Percentiles rank a stretch among this genome's conserved stretches.
These are phyloP conservation scores for Limonius californicus DNA, from an alignment of 1,140 invertebrate genomes.

Conservation along the genomic window DNA sequence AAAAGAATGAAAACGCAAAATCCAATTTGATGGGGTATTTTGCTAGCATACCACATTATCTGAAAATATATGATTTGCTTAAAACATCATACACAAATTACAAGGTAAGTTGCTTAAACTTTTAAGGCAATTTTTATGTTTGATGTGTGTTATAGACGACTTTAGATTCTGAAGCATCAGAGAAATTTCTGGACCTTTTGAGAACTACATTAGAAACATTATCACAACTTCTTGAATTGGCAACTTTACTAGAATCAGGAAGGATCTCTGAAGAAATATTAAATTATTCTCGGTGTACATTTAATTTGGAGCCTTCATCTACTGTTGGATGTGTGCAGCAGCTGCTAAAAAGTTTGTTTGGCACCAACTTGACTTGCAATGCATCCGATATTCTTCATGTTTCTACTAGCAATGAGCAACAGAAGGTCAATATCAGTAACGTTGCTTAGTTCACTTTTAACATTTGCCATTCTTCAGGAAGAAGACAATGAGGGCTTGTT, in stretches of 20 bases:
- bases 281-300: slow-evolving; percentile 67
- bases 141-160: slow-evolving; percentile 56
- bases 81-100: slow-evolving; percentile 76
- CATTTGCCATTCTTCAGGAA: neutral
- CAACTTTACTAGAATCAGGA: slow-evolving; percentile 68
- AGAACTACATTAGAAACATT: slow-evolving; percentile 62
- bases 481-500: slow-evolving; percentile 27
- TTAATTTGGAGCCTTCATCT: slow-evolving; percentile 64
- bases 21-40: slow-evolving; percentile 59
- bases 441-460: neutral
- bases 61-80: slow-evolving; percentile 72
- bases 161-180: slow-evolving; percentile 64
- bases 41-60: slow-evolving; percentile 66
- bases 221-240: slow-evolving; percentile 73
- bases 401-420: slow-evolving; percentile 4
- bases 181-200: slow-evolving; percentile 72
- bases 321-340: slow-evolving; percentile 79
- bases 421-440: neutral
- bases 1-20: slow-evolving; percentile 47
- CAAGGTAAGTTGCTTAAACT: slow-evolving; percentile 52
- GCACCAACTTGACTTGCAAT: slow-evolving; percentile 70
- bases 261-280: slow-evolving; percentile 78
- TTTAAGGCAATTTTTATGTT: neutral
- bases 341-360: slow-evolving; percentile 78
- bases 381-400: neutral